Evolutionary conservation across 64 coral and sea anemone species (phyloP), one percentile per base, ranked within the genome.

Genomic region (Exaiptasia diaphana): DNA sequence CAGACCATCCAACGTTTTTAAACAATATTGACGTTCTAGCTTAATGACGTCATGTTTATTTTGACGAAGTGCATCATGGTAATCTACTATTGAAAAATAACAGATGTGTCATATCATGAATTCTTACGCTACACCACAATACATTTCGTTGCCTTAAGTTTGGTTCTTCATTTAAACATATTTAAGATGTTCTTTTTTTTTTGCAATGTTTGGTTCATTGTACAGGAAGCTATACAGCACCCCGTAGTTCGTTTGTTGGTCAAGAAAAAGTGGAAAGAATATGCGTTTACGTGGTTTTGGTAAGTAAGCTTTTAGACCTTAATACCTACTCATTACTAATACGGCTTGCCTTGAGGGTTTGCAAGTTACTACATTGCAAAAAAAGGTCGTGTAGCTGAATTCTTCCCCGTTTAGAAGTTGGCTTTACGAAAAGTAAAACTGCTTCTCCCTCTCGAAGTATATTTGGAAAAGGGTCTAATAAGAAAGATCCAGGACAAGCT

Each of bases 261-360:
- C 21, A 85, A 78, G 52, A 81, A 57, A 81, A 96, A 96, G 70
- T 96, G 93, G 93, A 85, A 85, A 23, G 42, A 67, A 3, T 96
- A 81, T 77, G 93, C 80, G 35, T 81, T 75, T 57, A 82, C 72
- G 38, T 96, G 93, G 87, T 96, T 96, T 72, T 81, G 87, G 93
- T 96, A 33, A 90, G 63, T 20, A 29, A 20, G 25, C 15, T 38
- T 40, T n/a, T 10, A 13, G 26, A 17, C 9, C 26, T 34, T 30
- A 20, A 24, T 50, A 50, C 10, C 25, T 26, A 7, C 4, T 26
- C 24, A 45, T 13, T 75, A 50, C 5, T 15, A 13, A 23, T 21
- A n/a, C 9, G 25, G 18, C 7, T 48, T 24, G 23, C n/a, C 22
- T 18, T 24, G 23, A 27, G 27, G 30, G 8, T 31, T 50, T 20